Percentiles rank a stretch among this genome's conserved stretches.
These are phyloP conservation scores for Furcula furcula DNA, from an alignment of 2,888 invertebrate genomes.

Conservation along the genomic window DNA sequence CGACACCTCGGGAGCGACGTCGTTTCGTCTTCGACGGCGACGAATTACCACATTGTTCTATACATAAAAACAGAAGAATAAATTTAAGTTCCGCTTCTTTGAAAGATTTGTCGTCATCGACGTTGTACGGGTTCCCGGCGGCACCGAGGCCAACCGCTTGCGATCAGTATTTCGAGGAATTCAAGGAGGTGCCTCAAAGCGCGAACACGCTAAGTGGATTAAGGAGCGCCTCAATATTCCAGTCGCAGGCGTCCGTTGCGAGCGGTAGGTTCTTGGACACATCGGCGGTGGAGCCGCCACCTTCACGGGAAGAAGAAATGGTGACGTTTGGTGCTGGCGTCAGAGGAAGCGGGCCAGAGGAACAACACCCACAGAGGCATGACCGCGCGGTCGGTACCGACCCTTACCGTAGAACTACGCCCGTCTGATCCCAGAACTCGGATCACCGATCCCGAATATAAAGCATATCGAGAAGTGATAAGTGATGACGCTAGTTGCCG, in stretches of 20 bases:
- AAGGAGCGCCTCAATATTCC: conserved; percentile 74
- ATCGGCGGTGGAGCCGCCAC: conserved; percentile 84
- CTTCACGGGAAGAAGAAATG: conserved; percentile 85
- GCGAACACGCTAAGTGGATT: conserved; percentile 73
- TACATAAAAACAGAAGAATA: conserved; percentile 77
- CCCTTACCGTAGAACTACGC: conserved; percentile 82
- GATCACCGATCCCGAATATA: conserved; percentile 48
- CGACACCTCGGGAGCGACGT: conserved; percentile 78
- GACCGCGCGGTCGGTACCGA: conserved; percentile 78
- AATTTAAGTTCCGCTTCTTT: conserved; percentile 80
- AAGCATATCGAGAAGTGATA: conserved; percentile 79
- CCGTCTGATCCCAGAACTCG: conserved; percentile 71
- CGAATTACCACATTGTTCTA: conserved; percentile 77
- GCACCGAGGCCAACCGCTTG: conserved; percentile 84
- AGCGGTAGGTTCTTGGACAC: conserved; percentile 87
- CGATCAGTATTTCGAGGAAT: conserved; percentile 81
- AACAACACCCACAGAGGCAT: conserved; percentile 53
- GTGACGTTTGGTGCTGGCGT: conserved; percentile 86
- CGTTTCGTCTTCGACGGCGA: conserved; percentile 86
- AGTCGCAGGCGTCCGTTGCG: conserved; percentile 82
- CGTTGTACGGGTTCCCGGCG: conserved; percentile 84
- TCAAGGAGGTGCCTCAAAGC: conserved; percentile 78
- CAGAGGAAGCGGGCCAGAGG: conserved; percentile 44
- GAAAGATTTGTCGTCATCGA: conserved; percentile 80
- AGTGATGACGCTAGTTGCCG: conserved; percentile 57